Conservation (phyloP, 2,797 vertebrate genomes). For the Dryobates pubescens region DNA sequence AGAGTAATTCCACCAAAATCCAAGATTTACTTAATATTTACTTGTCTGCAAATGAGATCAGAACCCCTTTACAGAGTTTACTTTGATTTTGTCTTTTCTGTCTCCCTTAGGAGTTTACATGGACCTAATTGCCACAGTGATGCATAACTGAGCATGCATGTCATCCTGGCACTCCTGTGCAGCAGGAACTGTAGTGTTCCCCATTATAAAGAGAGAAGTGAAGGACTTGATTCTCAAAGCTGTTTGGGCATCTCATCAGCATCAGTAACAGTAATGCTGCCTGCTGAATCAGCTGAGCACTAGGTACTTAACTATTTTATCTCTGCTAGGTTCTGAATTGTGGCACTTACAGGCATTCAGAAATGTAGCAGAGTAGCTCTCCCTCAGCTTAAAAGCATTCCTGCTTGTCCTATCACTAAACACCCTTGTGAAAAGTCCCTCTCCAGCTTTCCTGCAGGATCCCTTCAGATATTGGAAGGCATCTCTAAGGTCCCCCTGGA, state of each 20-base stretch:
- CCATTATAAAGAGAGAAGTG: background rate
- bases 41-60: constrained; percentile 24
- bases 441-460: too few species aligned
- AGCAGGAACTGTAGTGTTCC: background rate
- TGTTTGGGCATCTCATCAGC: background rate
- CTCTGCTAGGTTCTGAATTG: background rate
- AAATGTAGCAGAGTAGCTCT: background rate
- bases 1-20: constrained; percentile 31
- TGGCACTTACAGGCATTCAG: background rate
- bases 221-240: background rate
- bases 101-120: background rate
- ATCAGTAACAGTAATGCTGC: background rate
- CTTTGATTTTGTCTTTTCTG: background rate
- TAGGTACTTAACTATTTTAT: fast-evolving
- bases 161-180: background rate
- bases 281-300: background rate
- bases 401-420: too few species aligned
- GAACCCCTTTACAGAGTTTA: background rate
- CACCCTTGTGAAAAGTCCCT: too few species aligned
- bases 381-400: too few species aligned
- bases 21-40: constrained; percentile 29
- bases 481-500: too few species aligned
- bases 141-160: fast-evolving
- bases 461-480: too few species aligned
- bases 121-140: background rate